phyloP scores from a whole-genome alignment of 2,113 vertebrate genomes.

The Microtus ochrogaster region DNA sequence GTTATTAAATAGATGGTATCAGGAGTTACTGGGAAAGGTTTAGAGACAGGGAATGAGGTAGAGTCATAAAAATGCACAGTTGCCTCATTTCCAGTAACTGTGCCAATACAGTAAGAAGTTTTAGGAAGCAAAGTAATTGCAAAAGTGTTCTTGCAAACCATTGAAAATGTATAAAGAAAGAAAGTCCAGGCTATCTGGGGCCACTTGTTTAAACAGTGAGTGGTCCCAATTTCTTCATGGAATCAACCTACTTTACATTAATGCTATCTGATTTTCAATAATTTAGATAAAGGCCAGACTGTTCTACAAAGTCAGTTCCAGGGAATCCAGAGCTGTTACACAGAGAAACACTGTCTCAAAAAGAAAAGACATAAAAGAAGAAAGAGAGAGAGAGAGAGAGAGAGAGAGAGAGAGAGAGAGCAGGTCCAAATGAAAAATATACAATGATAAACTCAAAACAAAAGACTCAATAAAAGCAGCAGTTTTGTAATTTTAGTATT shows the following conservation, averaged over 20 bases:
- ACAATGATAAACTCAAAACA: neutral
- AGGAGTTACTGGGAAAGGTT: neutral
- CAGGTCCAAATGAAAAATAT: neutral
- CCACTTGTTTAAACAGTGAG: neutral
- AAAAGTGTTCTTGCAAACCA: neutral
- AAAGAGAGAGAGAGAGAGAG: too few species aligned
- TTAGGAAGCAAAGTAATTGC: neutral
- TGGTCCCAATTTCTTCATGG: neutral
- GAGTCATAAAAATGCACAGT: neutral
- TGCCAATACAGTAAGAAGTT: neutral
- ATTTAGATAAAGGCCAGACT: neutral
- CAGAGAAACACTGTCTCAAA: neutral
- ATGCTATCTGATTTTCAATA: neutral
- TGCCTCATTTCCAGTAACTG: too few species aligned
- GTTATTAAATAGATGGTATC: neutral
- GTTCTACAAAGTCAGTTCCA: neutral
- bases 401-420: too few species aligned
- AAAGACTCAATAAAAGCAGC: neutral
- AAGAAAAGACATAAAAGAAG: too few species aligned
- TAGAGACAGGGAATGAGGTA: neutral
- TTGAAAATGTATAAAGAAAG: neutral
- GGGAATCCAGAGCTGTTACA: neutral
- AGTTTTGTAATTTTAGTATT: neutral
- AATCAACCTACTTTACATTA: neutral
- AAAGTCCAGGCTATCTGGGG: neutral